Evolutionary conservation across 2,888 invertebrate species (phyloP), one percentile per base, ranked within the genome.

Genomic region (Urechis unicinctus): DNA sequence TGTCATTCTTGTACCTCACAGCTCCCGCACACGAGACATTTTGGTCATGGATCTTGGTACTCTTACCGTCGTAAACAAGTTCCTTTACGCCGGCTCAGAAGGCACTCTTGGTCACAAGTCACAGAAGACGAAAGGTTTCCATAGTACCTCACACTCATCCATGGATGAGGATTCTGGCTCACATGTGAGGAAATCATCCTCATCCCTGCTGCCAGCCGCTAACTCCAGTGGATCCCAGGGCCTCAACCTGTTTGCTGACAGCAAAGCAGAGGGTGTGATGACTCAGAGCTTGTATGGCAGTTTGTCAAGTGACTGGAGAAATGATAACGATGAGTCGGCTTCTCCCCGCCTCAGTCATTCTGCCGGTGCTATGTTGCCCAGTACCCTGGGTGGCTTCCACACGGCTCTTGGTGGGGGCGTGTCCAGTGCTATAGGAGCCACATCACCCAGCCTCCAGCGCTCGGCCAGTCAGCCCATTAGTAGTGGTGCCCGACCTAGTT

Each of bases 1-100:
- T 0, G 86, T 91, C 2, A 88, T 95, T 63, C 80, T 94, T 52
- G 80, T 95, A 60, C 96, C 95, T 0, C 87, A 91, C 60, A 88
- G 88, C 71, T 88, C 89, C 28, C 84, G 85, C 61, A 86, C 88
- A 28, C 85, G 86, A 31, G 84, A 86, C 64, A 83, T 91, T 56
- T 83, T 95, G 30, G 85, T 91, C 17, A 86, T 88, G 1, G 88
- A 93, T 74, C 82, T 95, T 36, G 64, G 64, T 1, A 85, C 86
- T 65, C 82, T 95, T 30, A 83, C 85, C 0, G 83, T 92, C 13
- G 84, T 83, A 66, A 95, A 94, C 78, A 81, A 81, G 59, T 93
- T 94, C 78, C 81, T 83, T 61, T 66, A 72, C 57, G 74, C 74
- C 48, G 78, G 77, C 21, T 60, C 63, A 6, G 36, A 51, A 21